Percentiles rank a stretch among this genome's conserved stretches.
phyloP scores from a whole-genome alignment of 1,140 invertebrate genomes.

The Euura lappo region DNA sequence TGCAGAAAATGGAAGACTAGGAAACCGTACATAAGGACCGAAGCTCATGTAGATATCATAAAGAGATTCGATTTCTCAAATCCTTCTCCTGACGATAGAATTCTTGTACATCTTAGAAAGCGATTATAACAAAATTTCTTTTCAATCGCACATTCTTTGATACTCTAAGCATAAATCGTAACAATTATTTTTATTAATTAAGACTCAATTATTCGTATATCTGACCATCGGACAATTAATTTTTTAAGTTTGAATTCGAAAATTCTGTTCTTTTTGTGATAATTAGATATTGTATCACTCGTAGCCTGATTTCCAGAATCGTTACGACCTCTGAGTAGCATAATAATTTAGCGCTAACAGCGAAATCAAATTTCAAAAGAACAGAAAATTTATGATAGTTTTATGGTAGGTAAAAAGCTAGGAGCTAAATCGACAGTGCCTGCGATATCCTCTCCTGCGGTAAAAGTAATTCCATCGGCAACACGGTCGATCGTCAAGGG shows the following conservation, averaged over 20 bases:
- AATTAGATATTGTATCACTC: conserved; percentile 16
- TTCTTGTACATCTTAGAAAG: conserved; percentile 44
- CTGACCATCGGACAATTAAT: too few relatives aligned
- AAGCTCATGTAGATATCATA: conserved; percentile 27
- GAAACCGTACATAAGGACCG: conserved; percentile 31
- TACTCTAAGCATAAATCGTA: too few relatives aligned
- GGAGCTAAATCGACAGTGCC: conserved; percentile 35
- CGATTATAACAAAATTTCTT: conserved; percentile 19
- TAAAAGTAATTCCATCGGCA: conserved; percentile 49
- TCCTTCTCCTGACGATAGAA: conserved; percentile 67
- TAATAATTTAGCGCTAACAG: too few relatives aligned
- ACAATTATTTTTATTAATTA: too few relatives aligned
- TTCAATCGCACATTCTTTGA: too few relatives aligned
- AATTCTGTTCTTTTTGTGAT: not conserved
- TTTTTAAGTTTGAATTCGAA: not conserved
- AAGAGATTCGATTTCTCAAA: conserved; percentile 65
- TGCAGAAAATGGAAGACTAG: conserved; percentile 49
- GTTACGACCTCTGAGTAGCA: too few relatives aligned
- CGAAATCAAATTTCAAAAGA: not conserved
- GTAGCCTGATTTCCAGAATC: too few relatives aligned
- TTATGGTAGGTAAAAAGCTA: conserved; percentile 45
- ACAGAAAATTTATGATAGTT: conserved; percentile 16
- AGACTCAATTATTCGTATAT: too few relatives aligned
- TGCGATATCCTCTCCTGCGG: conserved; percentile 40
- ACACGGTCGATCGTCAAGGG: conserved; percentile 42